phyloP scores from a whole-genome alignment of 2,797 vertebrate genomes.

The Helostoma temminkii region DNA sequence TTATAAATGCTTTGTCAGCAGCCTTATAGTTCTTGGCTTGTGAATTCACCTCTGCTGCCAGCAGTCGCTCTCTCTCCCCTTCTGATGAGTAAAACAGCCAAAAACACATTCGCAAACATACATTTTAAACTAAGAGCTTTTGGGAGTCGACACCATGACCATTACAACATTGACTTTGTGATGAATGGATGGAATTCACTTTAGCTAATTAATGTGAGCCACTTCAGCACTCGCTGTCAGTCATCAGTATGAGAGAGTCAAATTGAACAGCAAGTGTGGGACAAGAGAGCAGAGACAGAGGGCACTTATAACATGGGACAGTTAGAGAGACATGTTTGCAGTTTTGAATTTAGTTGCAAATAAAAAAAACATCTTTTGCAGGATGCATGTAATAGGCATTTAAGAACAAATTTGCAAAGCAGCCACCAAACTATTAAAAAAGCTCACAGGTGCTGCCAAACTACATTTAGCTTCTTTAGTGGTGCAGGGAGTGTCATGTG shows the following conservation, averaged over 20 bases:
- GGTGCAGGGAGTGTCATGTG: too few species aligned
- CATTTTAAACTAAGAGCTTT: background rate
- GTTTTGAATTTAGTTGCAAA: background rate
- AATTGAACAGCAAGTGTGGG: background rate
- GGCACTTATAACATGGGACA: background rate
- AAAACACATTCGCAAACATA: conserved; percentile 6
- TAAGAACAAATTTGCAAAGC: background rate
- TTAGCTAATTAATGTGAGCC: conserved; percentile 65
- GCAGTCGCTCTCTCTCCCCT: background rate
- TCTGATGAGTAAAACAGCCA: background rate
- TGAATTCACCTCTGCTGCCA: background rate
- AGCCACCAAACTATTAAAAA: background rate
- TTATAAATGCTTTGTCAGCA: conserved; percentile 16
- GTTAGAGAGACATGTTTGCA: background rate
- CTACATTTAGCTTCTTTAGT: background rate
- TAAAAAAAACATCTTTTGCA: background rate
- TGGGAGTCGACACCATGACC: conserved; percentile 12
- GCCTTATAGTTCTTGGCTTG: background rate
- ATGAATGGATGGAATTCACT: conserved; percentile 72
- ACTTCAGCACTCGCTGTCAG: conserved; percentile 33
- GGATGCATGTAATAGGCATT: too few species aligned
- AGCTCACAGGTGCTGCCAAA: conserved; percentile 2
- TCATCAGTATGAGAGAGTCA: background rate
- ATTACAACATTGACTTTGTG: conserved; percentile 39
- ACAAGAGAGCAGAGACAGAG: background rate